Evolutionary conservation across 1,140 invertebrate genomes (phyloP).

Genomic region (Caerostris darwini): DNA sequence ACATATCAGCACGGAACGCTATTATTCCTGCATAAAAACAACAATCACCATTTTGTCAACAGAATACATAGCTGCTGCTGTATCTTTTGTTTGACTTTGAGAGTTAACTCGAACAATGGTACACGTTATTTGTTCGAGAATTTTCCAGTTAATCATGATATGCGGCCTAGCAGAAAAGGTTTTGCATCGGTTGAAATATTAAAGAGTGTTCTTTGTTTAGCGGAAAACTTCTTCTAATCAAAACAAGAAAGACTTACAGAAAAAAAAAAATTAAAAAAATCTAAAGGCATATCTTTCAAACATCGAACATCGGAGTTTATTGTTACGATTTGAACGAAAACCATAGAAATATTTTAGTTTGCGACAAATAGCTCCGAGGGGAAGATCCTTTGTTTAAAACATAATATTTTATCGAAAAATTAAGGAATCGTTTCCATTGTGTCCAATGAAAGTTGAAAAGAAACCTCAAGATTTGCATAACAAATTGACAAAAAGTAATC

Average conservation of each 20-base stretch:
- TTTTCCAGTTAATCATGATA: slow-evolving; percentile 72
- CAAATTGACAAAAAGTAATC: slow-evolving; percentile 52
- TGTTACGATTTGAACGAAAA: slow-evolving; percentile 54
- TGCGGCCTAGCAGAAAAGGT: slow-evolving; percentile 46
- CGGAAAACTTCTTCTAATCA: slow-evolving; percentile 69
- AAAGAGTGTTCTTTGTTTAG: slow-evolving; percentile 65
- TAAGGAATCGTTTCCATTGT: slow-evolving; percentile 30
- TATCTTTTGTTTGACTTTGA: slow-evolving; percentile 75
- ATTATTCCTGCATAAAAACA: slow-evolving; percentile 66
- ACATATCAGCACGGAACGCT: slow-evolving; percentile 25
- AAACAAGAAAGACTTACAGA: slow-evolving; percentile 8
- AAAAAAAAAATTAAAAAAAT: background rate
- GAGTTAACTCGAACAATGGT: slow-evolving; percentile 71
- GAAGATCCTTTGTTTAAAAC: slow-evolving; percentile 68
- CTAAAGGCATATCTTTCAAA: slow-evolving; percentile 14
- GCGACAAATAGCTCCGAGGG: slow-evolving; percentile 69
- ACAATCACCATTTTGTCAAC: slow-evolving; percentile 76
- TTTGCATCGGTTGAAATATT: slow-evolving; percentile 73
- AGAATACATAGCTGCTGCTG: slow-evolving; percentile 51
- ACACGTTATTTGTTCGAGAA: slow-evolving; percentile 66
- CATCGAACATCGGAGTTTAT: slow-evolving; percentile 56
- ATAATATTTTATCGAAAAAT: slow-evolving; percentile 67
- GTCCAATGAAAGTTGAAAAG: slow-evolving; percentile 23
- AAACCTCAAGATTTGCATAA: slow-evolving; percentile 50
- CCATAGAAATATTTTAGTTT: slow-evolving; percentile 58